Conservation (phyloP, 1,140 invertebrate genomes). For the Drosophila lacertosa region DNA sequence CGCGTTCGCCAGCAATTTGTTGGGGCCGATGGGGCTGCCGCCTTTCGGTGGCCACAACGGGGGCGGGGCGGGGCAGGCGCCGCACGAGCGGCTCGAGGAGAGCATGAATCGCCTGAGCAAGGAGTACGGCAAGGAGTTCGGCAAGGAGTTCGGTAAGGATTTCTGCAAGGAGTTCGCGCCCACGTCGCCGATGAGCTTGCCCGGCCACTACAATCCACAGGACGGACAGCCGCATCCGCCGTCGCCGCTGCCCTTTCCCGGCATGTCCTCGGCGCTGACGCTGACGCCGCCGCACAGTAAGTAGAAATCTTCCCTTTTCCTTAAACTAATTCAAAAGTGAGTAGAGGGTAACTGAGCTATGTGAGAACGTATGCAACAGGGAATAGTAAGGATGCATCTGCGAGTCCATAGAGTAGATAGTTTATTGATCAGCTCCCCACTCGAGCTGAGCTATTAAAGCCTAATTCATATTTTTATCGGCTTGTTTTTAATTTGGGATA, state of each 20-base stretch:
- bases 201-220: conserved; percentile 76
- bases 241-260: conserved; percentile 87
- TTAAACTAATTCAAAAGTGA: too few relatives aligned
- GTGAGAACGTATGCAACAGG: too few relatives aligned
- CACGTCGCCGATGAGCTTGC: conserved; percentile 79
- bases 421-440: too few relatives aligned
- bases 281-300: conserved; percentile 91
- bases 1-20: conserved; percentile 83
- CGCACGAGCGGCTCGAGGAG: conserved; percentile 85
- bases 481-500: too few relatives aligned
- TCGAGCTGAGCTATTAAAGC: too few relatives aligned
- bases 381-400: too few relatives aligned
- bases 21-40: conserved; percentile 84
- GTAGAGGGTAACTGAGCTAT: too few relatives aligned
- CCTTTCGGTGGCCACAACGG: conserved; percentile 70
- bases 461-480: too few relatives aligned
- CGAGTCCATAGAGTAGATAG: too few relatives aligned
- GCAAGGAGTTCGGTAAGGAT: conserved; percentile 69
- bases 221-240: conserved; percentile 84
- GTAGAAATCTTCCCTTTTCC: conserved; percentile 81
- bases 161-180: conserved; percentile 67
- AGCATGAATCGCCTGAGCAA: conserved; percentile 84
- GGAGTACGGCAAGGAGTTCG: conserved; percentile 76
- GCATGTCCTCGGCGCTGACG: conserved; percentile 89
- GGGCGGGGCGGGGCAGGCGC: conserved; percentile 74